These are phyloP conservation scores for Hartigia nigra DNA, from an alignment of 2,888 invertebrate genomes.

Conservation along the genomic window DNA sequence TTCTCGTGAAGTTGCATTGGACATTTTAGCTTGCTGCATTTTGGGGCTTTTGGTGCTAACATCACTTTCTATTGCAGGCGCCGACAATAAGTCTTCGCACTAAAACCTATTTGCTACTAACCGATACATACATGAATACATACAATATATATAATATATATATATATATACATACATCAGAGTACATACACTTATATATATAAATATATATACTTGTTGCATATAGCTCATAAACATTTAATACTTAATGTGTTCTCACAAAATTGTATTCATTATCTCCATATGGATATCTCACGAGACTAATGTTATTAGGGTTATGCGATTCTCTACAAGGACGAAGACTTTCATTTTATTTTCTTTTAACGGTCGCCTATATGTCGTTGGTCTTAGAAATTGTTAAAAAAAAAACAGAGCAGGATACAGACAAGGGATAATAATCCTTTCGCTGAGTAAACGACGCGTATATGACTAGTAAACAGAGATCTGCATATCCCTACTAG, in stretches of 20 bases:
- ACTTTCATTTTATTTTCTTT: not conserved
- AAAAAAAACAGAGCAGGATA: no score
- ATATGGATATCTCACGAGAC: not conserved
- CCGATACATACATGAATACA: slow-evolving; percentile 38
- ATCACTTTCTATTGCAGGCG: slow-evolving; percentile 66
- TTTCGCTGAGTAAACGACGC: not conserved
- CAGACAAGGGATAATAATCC: not conserved
- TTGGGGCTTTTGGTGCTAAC: slow-evolving; percentile 55
- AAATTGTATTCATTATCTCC: slow-evolving; percentile 12
- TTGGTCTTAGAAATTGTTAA: not conserved
- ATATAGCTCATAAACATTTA: slow-evolving; percentile 48
- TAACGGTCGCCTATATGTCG: not conserved
- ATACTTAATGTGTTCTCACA: slow-evolving; percentile 35
- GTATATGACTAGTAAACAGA: not conserved
- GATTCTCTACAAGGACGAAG: slow-evolving; percentile 12
- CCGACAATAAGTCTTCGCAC: slow-evolving; percentile 67
- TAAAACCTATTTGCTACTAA: slow-evolving; percentile 64
- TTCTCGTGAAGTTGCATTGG: slow-evolving; percentile 11
- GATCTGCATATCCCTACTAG: not conserved
- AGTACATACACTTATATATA: slow-evolving; percentile 28
- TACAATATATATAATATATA: no score
- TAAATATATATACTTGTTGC: slow-evolving; percentile 44
- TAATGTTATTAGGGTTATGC: slow-evolving; percentile 17
- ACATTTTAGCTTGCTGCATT: not conserved
- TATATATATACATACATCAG: slow-evolving; percentile 38